Evolutionary conservation across 1,140 invertebrate genomes (phyloP), one percentile per base, ranked within the genome.

Genomic region (Dinoponera quadriceps): DNA sequence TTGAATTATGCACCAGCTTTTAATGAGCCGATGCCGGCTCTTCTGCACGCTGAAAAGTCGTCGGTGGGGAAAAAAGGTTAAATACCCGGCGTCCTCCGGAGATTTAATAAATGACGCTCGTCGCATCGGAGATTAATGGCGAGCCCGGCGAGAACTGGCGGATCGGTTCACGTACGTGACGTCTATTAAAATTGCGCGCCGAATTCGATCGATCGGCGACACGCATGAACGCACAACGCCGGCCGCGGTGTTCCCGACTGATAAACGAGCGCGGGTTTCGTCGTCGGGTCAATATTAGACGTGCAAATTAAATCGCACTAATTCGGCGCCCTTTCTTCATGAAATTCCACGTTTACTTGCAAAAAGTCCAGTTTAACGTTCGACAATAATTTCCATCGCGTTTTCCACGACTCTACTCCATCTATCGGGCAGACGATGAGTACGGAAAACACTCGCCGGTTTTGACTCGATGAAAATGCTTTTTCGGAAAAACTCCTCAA

Each of bases 191-290:
- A 51, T 75, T 25, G 63, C 49, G 49, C 22, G 63, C 7, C n/a
- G 49, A n/a, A 69, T 78, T 78, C 63, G 48, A n/a, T 5, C 18
- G 55, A 57, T 66, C 62, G 60, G 68, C 65, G 20, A n/a, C 33
- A 55, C 29, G 65, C 63, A 22, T 3, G 13, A 0, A 25, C 38
- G 11, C 25, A 20, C n/a, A 62, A 63, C 29, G 44, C 44, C n/a
- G n/a, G 27, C 18, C 55, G 18, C 38, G n/a, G 33, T 48, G 57
- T 38, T 38, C 48, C 33, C 38, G 44, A n/a, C 4, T 44, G 13
- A 49, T 66, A 66, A 63, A 63, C n/a, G 33, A 4, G 3, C 29
- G 54, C 16, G 44, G 16, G 2, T 49, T 65, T 48, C 38, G 57
- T 57, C 38, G 18, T 44, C 48, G 9, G 11, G 20, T 16, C 5